Base-by-base conservation (phyloP, 2,888 invertebrate species). In the Xylota sylvarum region DNA sequence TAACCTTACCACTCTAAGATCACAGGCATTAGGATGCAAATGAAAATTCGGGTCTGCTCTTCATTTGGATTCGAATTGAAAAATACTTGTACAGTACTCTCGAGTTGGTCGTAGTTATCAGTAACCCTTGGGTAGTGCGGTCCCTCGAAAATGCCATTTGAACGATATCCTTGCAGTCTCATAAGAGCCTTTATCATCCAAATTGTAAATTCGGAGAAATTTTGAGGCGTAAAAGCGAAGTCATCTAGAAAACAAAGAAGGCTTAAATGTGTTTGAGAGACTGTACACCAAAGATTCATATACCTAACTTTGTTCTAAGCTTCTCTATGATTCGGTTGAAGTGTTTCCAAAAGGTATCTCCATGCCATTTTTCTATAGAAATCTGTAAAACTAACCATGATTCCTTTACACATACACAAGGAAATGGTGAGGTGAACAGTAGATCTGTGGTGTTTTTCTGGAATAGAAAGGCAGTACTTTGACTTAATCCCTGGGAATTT, bases 381-480 rank as follows among this genome's bases (percentile, higher is more conserved):
- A 93, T 89, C 88, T 93, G 93, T 10, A 94, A 84, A 88, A 94
- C 91, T 0, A 94, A 89, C 95, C 95, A 95, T 46, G 94, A 88
- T 90, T 95, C 94, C 90, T 94, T 93, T 4, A 93, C 90, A 88
- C 95, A 95, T 12, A 93, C 93, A 79, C 95, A 95, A 74, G 93
- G 93, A 88, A 94, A 95, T 0, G 94, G 93, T 14, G 93, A 93
- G 62, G 90, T 92, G n/a, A 91, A 90, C 17, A 91, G 88, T n/a
- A 94, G 88, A 82, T 94, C 93, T 4, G 89, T 89, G 4, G 91
- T 89, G 35, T 92, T 90, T 50, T 92, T 92, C 91, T 93, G 64
- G 43, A 90, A 78, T 37, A 65, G 84, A 73, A 27, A 73, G 58
- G 35, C 74, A 6, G 4, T 43, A 40, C 10, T 27, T 5, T 12